phyloP scores from a whole-genome alignment of 2,113 vertebrate species.

The Motacilla alba region DNA sequence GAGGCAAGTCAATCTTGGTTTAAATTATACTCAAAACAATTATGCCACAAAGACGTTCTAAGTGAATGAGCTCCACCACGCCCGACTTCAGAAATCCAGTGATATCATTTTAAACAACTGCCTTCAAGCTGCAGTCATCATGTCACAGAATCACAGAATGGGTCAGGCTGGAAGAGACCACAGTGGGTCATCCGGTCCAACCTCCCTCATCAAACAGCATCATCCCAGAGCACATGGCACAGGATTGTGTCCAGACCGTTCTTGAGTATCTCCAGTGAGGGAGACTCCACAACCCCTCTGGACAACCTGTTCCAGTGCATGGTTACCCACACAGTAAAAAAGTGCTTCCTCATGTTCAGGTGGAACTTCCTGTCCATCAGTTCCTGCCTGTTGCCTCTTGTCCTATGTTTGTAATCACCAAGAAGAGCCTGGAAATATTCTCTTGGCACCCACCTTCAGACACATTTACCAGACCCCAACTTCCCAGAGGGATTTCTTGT shows the following conservation, averaged over 20 bases:
- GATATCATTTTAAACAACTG: neutral
- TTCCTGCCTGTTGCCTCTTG: neutral
- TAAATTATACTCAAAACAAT: neutral
- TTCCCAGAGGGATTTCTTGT: rapidly evolving
- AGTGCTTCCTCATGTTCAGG: neutral
- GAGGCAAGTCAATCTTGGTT: neutral
- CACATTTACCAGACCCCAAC: neutral
- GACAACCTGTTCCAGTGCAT: rapidly evolving
- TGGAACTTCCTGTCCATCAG: neutral
- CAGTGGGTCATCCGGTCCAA: neutral
- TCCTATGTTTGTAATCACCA: neutral
- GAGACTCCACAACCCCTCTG: neutral
- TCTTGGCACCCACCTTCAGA: neutral
- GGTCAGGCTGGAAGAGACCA: neutral
- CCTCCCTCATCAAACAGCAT: neutral
- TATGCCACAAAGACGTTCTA: neutral
- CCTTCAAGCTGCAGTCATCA: neutral
- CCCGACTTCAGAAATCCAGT: neutral
- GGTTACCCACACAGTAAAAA: neutral
- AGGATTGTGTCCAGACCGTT: rapidly evolving
- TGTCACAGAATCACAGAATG: neutral
- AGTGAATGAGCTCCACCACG: neutral
- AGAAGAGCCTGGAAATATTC: neutral
- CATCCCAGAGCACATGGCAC: neutral
- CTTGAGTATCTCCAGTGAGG: neutral